Percentiles rank a stretch among this genome's conserved stretches.
These are phyloP conservation scores for Pogonomyrmex barbatus DNA, from an alignment of 1,140 invertebrate genomes.

Conservation along the genomic window DNA sequence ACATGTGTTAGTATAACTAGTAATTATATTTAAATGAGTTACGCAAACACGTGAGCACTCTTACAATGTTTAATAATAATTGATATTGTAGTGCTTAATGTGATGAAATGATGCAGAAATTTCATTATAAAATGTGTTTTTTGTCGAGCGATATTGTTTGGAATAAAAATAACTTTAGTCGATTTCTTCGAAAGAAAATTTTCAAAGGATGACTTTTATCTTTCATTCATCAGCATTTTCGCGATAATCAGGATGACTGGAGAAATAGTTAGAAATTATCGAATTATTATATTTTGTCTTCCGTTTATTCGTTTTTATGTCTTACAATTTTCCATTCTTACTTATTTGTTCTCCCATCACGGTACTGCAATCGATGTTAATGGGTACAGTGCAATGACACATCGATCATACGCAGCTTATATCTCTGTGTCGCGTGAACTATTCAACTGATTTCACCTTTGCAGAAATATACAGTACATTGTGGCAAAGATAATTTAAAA, in stretches of 20 bases:
- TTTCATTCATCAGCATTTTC: slow-evolving; percentile 18
- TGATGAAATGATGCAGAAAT: slow-evolving; percentile 2
- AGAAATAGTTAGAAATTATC: slow-evolving; percentile 28
- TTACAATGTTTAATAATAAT: not conserved
- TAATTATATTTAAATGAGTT: not conserved
- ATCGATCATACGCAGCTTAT: slow-evolving; percentile 62
- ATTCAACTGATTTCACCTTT: slow-evolving; percentile 3
- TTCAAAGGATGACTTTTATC: slow-evolving; percentile 8
- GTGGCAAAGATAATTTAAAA: not conserved
- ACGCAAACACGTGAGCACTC: no score
- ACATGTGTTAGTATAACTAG: not conserved
- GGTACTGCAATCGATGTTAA: slow-evolving; percentile 57
- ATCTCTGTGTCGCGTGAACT: slow-evolving; percentile 4
- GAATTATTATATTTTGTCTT: slow-evolving; percentile 16
- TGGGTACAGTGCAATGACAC: slow-evolving; percentile 72
- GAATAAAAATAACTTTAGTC: slow-evolving; percentile 4
- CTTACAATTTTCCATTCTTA: slow-evolving; percentile 13
- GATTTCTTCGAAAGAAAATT: slow-evolving; percentile 32
- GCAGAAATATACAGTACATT: not conserved
- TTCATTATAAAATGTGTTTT: not conserved
- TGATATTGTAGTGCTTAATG: not conserved
- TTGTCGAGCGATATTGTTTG: not conserved
- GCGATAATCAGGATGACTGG: not conserved
- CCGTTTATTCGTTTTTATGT: not conserved
- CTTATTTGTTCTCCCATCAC: slow-evolving; percentile 48